A percentile compares a stretch with the other conserved stretches of the same genome.
Evolutionary conservation across 2,797 vertebrate genomes (phyloP).

Genomic region (Atherinosoma microstoma): DNA sequence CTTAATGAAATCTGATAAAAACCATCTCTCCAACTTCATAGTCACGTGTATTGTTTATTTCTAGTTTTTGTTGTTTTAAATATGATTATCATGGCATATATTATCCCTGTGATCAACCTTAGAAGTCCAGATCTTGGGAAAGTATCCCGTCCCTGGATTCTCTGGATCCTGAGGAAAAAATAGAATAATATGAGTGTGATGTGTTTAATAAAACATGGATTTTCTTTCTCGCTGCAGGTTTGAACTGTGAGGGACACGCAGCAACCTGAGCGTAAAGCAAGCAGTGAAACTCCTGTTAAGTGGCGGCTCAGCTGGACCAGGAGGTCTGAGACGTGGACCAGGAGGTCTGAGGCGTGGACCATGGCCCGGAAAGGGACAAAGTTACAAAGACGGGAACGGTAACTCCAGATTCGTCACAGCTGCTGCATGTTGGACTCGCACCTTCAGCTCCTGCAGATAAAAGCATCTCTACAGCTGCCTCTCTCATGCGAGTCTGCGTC

Average conservation of each 20-base stretch:
- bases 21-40: too few relatives aligned
- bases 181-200: background rate
- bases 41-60: too few relatives aligned
- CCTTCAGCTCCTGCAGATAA: background rate
- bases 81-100: too few relatives aligned
- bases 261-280: background rate
- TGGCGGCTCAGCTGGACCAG: background rate
- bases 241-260: background rate
- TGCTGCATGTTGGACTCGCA: background rate
- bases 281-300: background rate
- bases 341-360: too few relatives aligned
- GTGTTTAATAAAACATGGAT: background rate
- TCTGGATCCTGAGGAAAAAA: background rate
- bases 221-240: constrained; percentile 36
- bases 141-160: background rate
- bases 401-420: background rate
- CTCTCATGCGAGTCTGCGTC: constrained; percentile 19
- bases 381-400: constrained; percentile 1
- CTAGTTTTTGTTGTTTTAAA: too few relatives aligned
- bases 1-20: too few relatives aligned
- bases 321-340: background rate
- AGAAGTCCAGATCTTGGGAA: too few relatives aligned
- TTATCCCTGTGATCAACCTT: too few relatives aligned
- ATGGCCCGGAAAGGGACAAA: background rate
- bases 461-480: constrained; percentile 2